phyloP scores from a whole-genome alignment of 2,888 invertebrate species.

The Orgyia antiqua region DNA sequence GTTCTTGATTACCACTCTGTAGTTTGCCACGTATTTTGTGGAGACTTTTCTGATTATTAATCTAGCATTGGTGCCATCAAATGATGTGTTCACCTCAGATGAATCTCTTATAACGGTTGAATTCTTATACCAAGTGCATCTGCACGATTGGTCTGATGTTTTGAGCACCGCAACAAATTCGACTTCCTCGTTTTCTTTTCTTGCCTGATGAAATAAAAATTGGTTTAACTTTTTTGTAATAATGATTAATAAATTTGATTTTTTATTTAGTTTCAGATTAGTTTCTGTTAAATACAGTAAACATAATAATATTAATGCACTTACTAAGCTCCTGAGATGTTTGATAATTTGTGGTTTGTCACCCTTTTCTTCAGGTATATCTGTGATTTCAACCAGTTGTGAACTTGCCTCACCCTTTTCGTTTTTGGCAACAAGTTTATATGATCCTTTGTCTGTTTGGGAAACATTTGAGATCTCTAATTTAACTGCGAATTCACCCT shows the following conservation, averaged over 20 bases:
- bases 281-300: no score
- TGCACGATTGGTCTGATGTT: constrained; percentile 86
- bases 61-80: constrained; percentile 89
- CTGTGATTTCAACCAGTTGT: constrained; percentile 90
- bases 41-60: constrained; percentile 87
- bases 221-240: no score
- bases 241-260: no score
- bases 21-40: constrained; percentile 88
- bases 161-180: constrained; percentile 88
- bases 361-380: constrained; percentile 87
- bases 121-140: constrained; percentile 92
- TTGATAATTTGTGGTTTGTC: constrained; percentile 89
- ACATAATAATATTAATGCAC: no score
- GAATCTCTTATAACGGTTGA: constrained; percentile 86
- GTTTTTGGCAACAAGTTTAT: constrained; percentile 93
- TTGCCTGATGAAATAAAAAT: constrained; percentile 41
- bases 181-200: constrained; percentile 81
- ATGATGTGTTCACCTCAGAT: constrained; percentile 86
- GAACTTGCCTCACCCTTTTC: constrained; percentile 96
- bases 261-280: no score
- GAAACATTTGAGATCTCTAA: constrained; percentile 92
- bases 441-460: constrained; percentile 89
- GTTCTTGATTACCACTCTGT: constrained; percentile 92
- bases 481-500: constrained; percentile 94
- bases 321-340: constrained; percentile 86